Evolutionary conservation across 2,113 vertebrate species (phyloP), one percentile per base, ranked within the genome.

Genomic region (Calyptomena viridis): DNA sequence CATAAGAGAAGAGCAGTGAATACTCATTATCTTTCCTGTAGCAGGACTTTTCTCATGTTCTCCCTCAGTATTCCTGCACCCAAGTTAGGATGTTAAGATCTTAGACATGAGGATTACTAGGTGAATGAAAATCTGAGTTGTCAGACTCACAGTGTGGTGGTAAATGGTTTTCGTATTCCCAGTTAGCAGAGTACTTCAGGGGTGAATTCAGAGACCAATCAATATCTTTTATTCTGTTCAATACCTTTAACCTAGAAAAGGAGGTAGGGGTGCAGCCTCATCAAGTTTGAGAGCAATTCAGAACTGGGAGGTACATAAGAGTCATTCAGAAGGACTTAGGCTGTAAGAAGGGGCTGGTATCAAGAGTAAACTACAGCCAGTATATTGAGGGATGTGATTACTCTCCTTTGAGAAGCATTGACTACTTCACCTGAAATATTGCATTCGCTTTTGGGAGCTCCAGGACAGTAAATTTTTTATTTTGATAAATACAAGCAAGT

Each of bases 401-500:
- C 53, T 37, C 14, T 47, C 12, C 15, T 89, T 59, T 68, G 44
- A 80, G 50, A 76, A 46, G 1, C 35, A 56, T 1, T 87, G 59
- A 20, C 37, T 44, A 14, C 17, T 55, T 77, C 53, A 73, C 9
- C 22, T 44, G 25, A 82, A 88, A 83, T 72, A 55, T 8, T 69
- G 4, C 8, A 18, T 71, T 69, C 31, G 21, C 3, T 86, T 79
- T 67, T 60, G 18, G 23, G 40, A 80, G 25, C 11, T 68, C 40
- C 27, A 76, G 9, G 63, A 11, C 13, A 89, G 20, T 64, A 76
- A 80, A 2, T 1, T n/a, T n/a, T n/a, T n/a, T n/a, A 1, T 30
- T 91, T 73, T 84, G 33, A 76, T 33, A 96, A 80, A 76, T 55
- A n/a, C 44, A 84, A 39, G 23, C 6, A 93, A 80, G 47, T 76